These are phyloP conservation scores for Manduca sexta DNA, from an alignment of 1,140 invertebrate genomes.

Conservation along the genomic window DNA sequence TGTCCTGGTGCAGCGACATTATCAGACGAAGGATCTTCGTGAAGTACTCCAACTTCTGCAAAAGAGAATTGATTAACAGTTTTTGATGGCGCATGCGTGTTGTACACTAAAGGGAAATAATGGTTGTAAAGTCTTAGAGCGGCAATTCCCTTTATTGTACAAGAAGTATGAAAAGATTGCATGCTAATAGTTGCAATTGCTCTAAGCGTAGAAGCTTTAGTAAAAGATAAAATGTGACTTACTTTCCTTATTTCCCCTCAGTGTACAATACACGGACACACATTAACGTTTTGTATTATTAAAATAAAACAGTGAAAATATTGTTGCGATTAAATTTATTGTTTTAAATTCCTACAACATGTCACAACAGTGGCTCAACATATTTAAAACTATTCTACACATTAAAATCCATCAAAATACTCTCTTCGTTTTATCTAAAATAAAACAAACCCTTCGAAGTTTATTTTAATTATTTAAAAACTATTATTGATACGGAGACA, in stretches of 20 bases:
- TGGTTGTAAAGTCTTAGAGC: constrained; percentile 56
- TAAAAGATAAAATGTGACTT: constrained; percentile 41
- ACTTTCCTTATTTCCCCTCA: constrained; percentile 59
- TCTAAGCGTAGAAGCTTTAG: constrained; percentile 58
- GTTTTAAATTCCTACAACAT: too few species aligned
- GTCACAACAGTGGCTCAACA: too few species aligned
- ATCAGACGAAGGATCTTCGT: constrained; percentile 61
- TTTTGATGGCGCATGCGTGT: too few species aligned
- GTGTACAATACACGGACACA: constrained; percentile 51
- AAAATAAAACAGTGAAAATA: too few species aligned
- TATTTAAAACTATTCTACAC: too few species aligned
- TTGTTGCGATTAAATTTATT: too few species aligned
- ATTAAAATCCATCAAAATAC: too few species aligned
- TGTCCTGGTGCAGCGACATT: constrained; percentile 58
- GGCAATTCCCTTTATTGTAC: constrained; percentile 68
- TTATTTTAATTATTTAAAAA: too few species aligned
- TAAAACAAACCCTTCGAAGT: too few species aligned
- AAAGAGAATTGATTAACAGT: constrained; percentile 20
- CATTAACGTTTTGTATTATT: neutral
- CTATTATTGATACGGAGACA: too few species aligned
- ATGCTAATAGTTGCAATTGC: constrained; percentile 41
- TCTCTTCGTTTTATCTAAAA: too few species aligned
- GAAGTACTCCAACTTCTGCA: constrained; percentile 63
- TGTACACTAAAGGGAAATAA: constrained; percentile 8
- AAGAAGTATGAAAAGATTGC: constrained; percentile 18